A percentile compares a stretch with the other conserved stretches of the same genome.
Conservation (phyloP, 2,888 invertebrate genomes). For the Campoplex capitator region DNA sequence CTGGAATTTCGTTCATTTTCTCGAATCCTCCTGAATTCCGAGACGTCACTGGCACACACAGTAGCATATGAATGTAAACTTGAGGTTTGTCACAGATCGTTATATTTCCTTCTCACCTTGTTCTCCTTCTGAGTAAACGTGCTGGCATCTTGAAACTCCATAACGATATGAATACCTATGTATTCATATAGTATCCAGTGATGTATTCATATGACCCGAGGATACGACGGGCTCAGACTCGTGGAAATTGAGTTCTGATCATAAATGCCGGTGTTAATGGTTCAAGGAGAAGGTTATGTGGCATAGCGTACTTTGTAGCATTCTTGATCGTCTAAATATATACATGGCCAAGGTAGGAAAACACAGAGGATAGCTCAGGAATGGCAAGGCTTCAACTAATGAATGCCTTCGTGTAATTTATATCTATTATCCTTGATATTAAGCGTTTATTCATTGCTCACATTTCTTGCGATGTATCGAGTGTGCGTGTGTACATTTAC, state of each 20-base stretch:
- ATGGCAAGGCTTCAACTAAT: neutral
- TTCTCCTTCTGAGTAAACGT: slow-evolving; percentile 15
- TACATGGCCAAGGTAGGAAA: slow-evolving; percentile 21
- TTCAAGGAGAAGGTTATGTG: slow-evolving; percentile 11
- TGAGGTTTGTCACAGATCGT: slow-evolving; percentile 19
- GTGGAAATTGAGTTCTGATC: slow-evolving; percentile 68
- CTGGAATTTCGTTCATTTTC: neutral
- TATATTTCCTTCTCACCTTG: slow-evolving; percentile 35
- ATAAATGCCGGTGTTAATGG: slow-evolving; percentile 66
- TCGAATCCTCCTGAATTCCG: neutral
- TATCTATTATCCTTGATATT: neutral
- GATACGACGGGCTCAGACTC: slow-evolving; percentile 37
- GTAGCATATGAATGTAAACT: neutral
- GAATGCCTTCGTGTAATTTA: neutral
- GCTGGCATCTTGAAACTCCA: slow-evolving; percentile 45
- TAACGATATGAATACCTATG: slow-evolving; percentile 34
- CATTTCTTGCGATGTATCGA: neutral
- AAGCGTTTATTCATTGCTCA: neutral
- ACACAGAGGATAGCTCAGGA: slow-evolving; percentile 12
- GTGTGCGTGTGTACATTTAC: neutral
- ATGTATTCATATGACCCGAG: slow-evolving; percentile 31
- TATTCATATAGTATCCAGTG: slow-evolving; percentile 20
- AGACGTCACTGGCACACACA: neutral
- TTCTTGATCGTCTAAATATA: slow-evolving; percentile 46
- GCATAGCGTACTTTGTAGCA: slow-evolving; percentile 9